Conservation (phyloP, 2,888 invertebrate species). For the Acanthoscelides obtectus region DNA sequence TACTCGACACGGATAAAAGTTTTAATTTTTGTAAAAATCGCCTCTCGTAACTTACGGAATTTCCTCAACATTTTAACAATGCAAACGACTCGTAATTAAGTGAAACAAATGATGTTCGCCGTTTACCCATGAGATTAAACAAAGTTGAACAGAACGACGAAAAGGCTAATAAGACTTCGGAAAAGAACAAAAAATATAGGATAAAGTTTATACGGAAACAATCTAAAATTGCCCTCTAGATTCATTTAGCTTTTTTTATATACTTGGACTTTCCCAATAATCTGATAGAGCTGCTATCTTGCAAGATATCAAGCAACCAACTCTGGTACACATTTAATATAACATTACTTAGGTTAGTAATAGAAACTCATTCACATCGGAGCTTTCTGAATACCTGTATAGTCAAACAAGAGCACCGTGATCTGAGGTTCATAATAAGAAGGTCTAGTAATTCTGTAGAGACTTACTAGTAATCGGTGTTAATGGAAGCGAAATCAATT, state of each 20-base stretch:
- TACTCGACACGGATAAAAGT: neutral
- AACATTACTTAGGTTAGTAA: no score
- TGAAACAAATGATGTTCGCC: neutral
- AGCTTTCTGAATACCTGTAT: no score
- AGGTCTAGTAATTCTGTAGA: no score
- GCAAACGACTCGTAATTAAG: neutral
- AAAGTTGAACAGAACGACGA: neutral
- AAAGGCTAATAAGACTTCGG: neutral
- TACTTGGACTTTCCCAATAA: neutral
- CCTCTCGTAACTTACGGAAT: neutral
- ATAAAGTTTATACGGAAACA: neutral
- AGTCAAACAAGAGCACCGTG: no score
- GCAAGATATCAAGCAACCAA: no score
- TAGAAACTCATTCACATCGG: no score
- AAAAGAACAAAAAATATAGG: neutral
- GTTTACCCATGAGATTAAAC: neutral
- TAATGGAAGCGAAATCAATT: no score
- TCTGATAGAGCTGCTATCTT: neutral
- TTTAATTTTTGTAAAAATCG: neutral
- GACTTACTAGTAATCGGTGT: no score
- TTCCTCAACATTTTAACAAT: neutral
- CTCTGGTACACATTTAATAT: no score
- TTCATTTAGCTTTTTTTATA: neutral
- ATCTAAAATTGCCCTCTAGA: neutral
- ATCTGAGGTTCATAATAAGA: no score